A percentile compares a stretch with the other conserved stretches of the same genome.
These are phyloP conservation scores for Lepidotrigona ventralis DNA, from an alignment of 1,140 invertebrate species.

Conservation along the genomic window DNA sequence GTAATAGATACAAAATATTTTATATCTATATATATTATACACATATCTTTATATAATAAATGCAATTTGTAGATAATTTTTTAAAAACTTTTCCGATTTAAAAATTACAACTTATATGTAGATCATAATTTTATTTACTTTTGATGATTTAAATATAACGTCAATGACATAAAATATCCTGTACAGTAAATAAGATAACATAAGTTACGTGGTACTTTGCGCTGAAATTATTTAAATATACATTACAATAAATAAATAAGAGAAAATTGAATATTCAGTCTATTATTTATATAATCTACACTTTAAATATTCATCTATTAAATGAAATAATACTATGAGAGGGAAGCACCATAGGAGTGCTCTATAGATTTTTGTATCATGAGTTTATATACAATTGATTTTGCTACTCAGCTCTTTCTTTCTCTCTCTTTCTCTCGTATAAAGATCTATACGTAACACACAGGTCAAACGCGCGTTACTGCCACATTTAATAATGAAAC, in stretches of 20 bases:
- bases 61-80: neutral
- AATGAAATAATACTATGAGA: constrained; percentile 6
- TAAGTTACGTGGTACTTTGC: constrained; percentile 47
- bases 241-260: constrained; percentile 55
- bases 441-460: constrained; percentile 43
- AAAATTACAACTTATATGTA: constrained; percentile 32
- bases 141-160: constrained; percentile 51
- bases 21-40: constrained; percentile 14
- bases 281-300: constrained; percentile 27
- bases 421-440: constrained; percentile 20
- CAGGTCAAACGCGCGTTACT: constrained; percentile 44
- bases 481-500: constrained; percentile 37
- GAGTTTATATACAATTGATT: constrained; percentile 9
- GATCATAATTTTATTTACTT: constrained; percentile 58
- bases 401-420: constrained; percentile 37
- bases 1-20: constrained; percentile 37
- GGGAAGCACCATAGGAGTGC: constrained; percentile 15
- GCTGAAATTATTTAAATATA: constrained; percentile 45
- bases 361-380: constrained; percentile 17
- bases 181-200: constrained; percentile 48
- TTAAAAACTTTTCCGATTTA: constrained; percentile 28
- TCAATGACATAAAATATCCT: constrained; percentile 46
- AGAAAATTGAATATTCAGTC: constrained; percentile 52
- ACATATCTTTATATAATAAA: constrained; percentile 22
- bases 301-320: constrained; percentile 12